A percentile compares a stretch with the other conserved stretches of the same genome.
Conservation (phyloP, 2,797 vertebrate genomes). For the Bradypus variegatus region DNA sequence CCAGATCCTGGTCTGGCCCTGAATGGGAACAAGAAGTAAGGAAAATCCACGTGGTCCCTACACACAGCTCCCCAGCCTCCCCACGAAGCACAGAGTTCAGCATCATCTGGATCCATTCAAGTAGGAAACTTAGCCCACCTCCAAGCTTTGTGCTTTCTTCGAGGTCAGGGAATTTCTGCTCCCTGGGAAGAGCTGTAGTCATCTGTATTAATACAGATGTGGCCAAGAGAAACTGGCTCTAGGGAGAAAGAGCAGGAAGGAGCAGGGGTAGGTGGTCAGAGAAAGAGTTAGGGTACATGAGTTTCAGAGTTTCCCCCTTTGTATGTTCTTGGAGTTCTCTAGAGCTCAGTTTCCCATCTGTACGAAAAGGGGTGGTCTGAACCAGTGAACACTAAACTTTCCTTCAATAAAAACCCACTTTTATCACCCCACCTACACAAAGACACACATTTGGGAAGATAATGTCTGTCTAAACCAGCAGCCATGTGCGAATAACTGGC, state of each 20-base stretch:
- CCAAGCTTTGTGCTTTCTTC: not conserved
- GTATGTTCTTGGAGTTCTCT: not conserved
- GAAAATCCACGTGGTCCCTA: not conserved
- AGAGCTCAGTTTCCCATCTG: not conserved
- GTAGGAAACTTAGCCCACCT: not conserved
- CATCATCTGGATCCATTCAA: not conserved
- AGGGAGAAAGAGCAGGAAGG: not conserved
- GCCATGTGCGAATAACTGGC: not conserved
- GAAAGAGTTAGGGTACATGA: too few species aligned
- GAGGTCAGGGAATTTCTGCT: not conserved
- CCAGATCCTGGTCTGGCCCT: not conserved
- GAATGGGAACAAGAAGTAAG: not conserved
- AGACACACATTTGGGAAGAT: not conserved
- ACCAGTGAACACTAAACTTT: not conserved
- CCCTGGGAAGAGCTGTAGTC: not conserved
- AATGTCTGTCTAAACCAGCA: not conserved
- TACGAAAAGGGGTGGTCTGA: not conserved
- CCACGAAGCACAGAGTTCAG: accelerated
- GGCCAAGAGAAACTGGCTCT: not conserved
- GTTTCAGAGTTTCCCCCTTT: not conserved
- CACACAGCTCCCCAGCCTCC: not conserved
- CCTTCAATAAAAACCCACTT: not conserved
- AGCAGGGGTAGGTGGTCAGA: too few species aligned
- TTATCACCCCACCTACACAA: not conserved
- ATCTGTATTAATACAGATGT: not conserved